These are phyloP conservation scores for Grapholita molesta DNA, from an alignment of 1,140 invertebrate species.

Conservation along the genomic window DNA sequence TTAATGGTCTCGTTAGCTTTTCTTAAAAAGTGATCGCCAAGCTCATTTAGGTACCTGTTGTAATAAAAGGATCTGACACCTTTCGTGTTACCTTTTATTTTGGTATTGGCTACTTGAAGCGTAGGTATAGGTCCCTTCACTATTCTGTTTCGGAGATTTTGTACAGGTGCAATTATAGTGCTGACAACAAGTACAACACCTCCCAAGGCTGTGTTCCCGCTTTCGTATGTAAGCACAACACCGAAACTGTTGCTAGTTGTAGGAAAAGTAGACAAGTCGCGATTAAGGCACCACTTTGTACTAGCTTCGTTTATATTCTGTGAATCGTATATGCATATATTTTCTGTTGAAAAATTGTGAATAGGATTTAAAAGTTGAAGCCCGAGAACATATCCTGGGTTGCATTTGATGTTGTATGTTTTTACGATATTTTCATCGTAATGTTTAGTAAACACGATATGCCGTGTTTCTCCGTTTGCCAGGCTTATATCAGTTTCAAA, in stretches of 20 bases:
- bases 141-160: slow-evolving; percentile 84
- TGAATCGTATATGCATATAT: slow-evolving; percentile 87
- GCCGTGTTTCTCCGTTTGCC: slow-evolving; percentile 86
- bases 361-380: slow-evolving; percentile 93
- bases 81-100: slow-evolving; percentile 88
- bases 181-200: slow-evolving; percentile 90
- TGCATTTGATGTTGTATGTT: slow-evolving; percentile 81
- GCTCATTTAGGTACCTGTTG: slow-evolving; percentile 91
- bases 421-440: slow-evolving; percentile 79
- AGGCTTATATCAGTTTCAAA: slow-evolving; percentile 81
- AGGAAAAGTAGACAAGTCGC: slow-evolving; percentile 92
- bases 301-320: slow-evolving; percentile 80
- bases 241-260: slow-evolving; percentile 90
- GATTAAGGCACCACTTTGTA: slow-evolving; percentile 86
- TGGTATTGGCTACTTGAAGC: slow-evolving; percentile 83
- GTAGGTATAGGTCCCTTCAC: slow-evolving; percentile 88
- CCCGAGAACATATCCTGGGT: slow-evolving; percentile 87
- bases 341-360: slow-evolving; percentile 90
- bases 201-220: slow-evolving; percentile 87
- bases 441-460: slow-evolving; percentile 85
- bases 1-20: slow-evolving; percentile 93
- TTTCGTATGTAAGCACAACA: slow-evolving; percentile 89
- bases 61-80: slow-evolving; percentile 93
- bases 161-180: slow-evolving; percentile 83
- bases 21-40: slow-evolving; percentile 90